Evolutionary conservation across 2,888 invertebrate species (phyloP).

Genomic region (Mesopsocus fuscifrons): DNA sequence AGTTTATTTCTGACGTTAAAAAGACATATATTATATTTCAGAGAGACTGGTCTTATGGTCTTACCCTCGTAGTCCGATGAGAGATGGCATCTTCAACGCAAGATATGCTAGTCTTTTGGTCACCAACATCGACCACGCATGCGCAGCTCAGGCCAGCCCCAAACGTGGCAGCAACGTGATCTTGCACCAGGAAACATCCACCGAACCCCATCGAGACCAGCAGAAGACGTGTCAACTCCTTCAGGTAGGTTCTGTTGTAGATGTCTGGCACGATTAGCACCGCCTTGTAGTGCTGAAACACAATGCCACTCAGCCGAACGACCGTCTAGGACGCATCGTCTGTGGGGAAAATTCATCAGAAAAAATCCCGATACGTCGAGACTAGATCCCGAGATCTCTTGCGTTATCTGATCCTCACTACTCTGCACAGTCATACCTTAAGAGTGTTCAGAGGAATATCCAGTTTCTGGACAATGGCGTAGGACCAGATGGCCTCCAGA

Average conservation of each 20-base stretch:
- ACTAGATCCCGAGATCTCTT: too few relatives aligned
- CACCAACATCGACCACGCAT: slow-evolving; percentile 89
- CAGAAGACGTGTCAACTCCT: slow-evolving; percentile 63
- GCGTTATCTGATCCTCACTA: too few relatives aligned
- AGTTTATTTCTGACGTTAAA: too few relatives aligned
- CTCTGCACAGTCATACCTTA: too few relatives aligned
- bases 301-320: too few relatives aligned
- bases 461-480: slow-evolving; percentile 54
- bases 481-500: slow-evolving; percentile 73
- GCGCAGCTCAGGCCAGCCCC: slow-evolving; percentile 70
- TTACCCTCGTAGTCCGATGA: slow-evolving; percentile 61
- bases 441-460: slow-evolving; percentile 42
- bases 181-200: slow-evolving; percentile 56
- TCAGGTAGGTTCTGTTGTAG: slow-evolving; percentile 66
- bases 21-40: too few relatives aligned
- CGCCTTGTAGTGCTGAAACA: slow-evolving; percentile 60
- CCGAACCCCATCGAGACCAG: slow-evolving; percentile 68
- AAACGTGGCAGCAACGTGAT: slow-evolving; percentile 71
- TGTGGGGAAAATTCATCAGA: slow-evolving; percentile 2
- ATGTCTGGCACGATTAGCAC: slow-evolving; percentile 80
- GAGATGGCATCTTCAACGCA: slow-evolving; percentile 95
- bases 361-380: slow-evolving; percentile 7
- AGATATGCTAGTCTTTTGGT: slow-evolving; percentile 87
- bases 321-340: too few relatives aligned
- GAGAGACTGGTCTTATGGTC: too few relatives aligned